These are phyloP conservation scores for Ptilorrhoa leucosticta DNA, from an alignment of 2,113 vertebrate genomes.

Conservation along the genomic window DNA sequence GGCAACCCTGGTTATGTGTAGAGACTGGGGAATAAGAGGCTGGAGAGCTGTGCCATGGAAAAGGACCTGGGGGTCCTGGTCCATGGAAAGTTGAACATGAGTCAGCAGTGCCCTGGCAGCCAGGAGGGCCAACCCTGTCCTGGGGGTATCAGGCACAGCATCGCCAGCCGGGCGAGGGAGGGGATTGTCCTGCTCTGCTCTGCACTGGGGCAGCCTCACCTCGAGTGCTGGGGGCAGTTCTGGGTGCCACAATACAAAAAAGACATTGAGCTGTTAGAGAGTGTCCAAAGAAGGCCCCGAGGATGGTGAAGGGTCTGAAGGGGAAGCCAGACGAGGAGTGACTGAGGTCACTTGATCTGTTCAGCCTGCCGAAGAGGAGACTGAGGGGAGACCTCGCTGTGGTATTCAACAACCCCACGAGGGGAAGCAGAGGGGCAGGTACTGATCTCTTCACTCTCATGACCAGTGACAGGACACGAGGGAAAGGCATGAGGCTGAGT, in stretches of 20 bases:
- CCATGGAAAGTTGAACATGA: background rate
- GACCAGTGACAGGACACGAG: background rate
- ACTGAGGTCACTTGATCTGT: background rate
- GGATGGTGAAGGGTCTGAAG: background rate
- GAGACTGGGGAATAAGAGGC: background rate
- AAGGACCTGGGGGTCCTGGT: background rate
- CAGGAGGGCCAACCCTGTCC: background rate
- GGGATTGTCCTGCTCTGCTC: background rate
- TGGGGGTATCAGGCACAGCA: background rate
- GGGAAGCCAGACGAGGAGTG: rapidly evolving
- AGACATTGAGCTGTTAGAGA: background rate
- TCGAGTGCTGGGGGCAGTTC: rapidly evolving
- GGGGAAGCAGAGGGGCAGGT: background rate
- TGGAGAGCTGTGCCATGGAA: rapidly evolving
- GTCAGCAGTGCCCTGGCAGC: background rate
- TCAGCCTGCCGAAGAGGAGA: background rate
- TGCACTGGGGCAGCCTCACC: rapidly evolving
- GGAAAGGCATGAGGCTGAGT: background rate
- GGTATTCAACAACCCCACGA: rapidly evolving
- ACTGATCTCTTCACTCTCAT: rapidly evolving
- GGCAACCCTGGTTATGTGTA: background rate
- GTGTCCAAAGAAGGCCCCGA: background rate
- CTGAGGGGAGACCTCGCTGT: background rate
- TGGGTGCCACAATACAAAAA: background rate
- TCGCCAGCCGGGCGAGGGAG: rapidly evolving